Percentiles rank a stretch among this genome's conserved stretches.
phyloP scores from a whole-genome alignment of 1,140 invertebrate genomes.

The Caenorhabditis briggsae region DNA sequence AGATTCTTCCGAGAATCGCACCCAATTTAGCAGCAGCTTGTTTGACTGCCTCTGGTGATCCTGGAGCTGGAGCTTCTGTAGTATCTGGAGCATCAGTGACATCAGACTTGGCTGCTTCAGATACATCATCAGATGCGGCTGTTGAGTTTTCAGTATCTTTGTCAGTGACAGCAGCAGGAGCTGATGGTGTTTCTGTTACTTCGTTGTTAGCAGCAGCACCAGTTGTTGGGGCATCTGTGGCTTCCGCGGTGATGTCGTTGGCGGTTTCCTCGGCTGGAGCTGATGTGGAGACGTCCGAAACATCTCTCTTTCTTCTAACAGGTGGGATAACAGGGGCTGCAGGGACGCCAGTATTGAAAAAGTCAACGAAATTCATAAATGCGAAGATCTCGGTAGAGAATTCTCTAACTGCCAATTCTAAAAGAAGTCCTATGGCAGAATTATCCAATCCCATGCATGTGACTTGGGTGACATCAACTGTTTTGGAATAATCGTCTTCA shows the following conservation, averaged over 20 bases:
- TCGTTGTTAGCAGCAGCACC: neutral
- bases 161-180: neutral
- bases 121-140: neutral
- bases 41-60: neutral
- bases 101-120: neutral
- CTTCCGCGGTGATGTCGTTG: too few relatives aligned
- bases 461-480: neutral
- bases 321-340: neutral
- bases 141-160: neutral
- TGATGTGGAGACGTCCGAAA: neutral
- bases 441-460: neutral
- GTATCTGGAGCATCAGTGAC: neutral
- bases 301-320: constrained; percentile 28
- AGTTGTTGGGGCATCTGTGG: neutral
- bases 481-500: neutral
- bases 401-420: neutral
- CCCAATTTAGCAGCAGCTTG: neutral
- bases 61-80: neutral
- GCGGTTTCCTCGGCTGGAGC: neutral
- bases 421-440: neutral
- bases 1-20: neutral
- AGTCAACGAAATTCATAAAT: neutral
- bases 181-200: neutral
- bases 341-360: neutral
- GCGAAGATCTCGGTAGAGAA: neutral